These are phyloP conservation scores for Ophion ventricosus DNA, from an alignment of 2,888 invertebrate species.

Conservation along the genomic window DNA sequence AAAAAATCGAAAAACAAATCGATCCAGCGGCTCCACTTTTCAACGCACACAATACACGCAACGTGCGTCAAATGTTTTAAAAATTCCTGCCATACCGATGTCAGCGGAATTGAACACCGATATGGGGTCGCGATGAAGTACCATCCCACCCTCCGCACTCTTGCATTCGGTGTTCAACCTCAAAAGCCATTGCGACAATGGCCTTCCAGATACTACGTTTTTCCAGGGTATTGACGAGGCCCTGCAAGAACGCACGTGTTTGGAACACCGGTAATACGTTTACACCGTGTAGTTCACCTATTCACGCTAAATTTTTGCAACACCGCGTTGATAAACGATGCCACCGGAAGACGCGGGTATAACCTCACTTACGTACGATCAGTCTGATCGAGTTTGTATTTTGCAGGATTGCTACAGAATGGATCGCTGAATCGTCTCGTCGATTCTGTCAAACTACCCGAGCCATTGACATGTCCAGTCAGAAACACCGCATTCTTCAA, in stretches of 20 bases:
- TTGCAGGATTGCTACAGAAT: slow-evolving; percentile 55
- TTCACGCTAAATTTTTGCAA: background rate
- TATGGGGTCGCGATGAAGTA: background rate
- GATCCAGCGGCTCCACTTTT: background rate
- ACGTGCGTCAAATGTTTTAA: background rate
- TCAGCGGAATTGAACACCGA: background rate
- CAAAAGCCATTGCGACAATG: slow-evolving; percentile 70
- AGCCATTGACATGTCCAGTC: slow-evolving; percentile 44
- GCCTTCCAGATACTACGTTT: slow-evolving; percentile 70
- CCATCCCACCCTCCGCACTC: background rate
- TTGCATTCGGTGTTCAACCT: background rate
- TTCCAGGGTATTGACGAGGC: slow-evolving; percentile 67
- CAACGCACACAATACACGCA: background rate
- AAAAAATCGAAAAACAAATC: no score
- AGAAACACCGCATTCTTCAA: slow-evolving; percentile 56
- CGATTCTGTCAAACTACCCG: slow-evolving; percentile 34
- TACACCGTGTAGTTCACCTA: background rate
- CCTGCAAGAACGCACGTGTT: slow-evolving; percentile 55
- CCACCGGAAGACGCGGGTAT: slow-evolving; percentile 11
- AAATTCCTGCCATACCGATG: background rate
- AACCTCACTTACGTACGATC: slow-evolving; percentile 34
- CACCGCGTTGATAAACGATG: no score
- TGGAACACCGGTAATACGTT: slow-evolving; percentile 48
- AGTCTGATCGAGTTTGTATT: slow-evolving; percentile 27
- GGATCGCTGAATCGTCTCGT: slow-evolving; percentile 37